Percentiles rank a stretch among this genome's conserved stretches.
These are phyloP conservation scores for Atherinomorus stipes DNA, from an alignment of 2,113 vertebrate genomes.

Conservation along the genomic window DNA sequence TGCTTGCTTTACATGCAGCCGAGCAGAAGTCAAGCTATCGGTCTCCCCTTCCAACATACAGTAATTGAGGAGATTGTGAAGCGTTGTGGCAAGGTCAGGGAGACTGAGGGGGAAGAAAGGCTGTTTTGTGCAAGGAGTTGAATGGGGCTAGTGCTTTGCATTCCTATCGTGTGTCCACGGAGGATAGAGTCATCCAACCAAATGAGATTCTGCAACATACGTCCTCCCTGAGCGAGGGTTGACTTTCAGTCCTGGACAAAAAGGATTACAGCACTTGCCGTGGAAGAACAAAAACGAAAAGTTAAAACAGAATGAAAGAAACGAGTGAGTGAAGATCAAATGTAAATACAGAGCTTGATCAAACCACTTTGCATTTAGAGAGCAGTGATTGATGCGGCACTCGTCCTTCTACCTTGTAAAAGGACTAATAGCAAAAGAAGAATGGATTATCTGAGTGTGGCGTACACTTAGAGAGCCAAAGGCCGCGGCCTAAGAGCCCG, in stretches of 20 bases:
- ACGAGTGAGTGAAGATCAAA: conserved; percentile 57
- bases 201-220: conserved; percentile 74
- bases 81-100: conserved; percentile 67
- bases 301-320: conserved; percentile 24
- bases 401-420: conserved; percentile 65
- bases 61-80: conserved; percentile 75
- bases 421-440: conserved; percentile 62
- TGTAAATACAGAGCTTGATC: conserved; percentile 55
- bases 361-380: conserved; percentile 65
- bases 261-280: conserved; percentile 67
- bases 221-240: conserved; percentile 57
- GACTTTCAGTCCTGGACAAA: conserved; percentile 73
- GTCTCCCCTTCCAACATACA: conserved; percentile 58
- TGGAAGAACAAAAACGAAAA: conserved; percentile 30
- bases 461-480: conserved; percentile 59
- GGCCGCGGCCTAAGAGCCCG: conserved; percentile 57
- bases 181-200: conserved; percentile 74
- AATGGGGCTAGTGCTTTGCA: conserved; percentile 72
- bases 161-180: conserved; percentile 64
- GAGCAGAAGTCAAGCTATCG: conserved; percentile 61
- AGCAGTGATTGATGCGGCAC: conserved; percentile 67
- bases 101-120: conserved; percentile 67
- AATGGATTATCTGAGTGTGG: conserved; percentile 72
- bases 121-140: conserved; percentile 64
- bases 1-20: conserved; percentile 63